Conservation (phyloP, 2,797 vertebrate genomes). For the Hydrolagus colliei region DNA sequence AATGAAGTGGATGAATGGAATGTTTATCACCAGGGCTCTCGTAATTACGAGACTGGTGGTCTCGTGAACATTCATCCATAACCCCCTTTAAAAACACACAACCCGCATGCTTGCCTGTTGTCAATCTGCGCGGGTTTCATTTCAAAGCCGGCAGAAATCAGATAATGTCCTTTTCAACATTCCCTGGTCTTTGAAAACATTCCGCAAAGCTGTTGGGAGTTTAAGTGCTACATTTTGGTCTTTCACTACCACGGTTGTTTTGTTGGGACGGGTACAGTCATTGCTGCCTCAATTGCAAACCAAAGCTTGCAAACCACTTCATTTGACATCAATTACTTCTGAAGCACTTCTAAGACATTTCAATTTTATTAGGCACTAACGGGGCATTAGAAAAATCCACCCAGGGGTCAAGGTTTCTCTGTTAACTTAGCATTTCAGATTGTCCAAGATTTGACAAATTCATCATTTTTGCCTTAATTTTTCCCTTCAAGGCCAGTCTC, state of each 20-base stretch:
- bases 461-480: no score
- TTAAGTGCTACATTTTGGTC: neutral
- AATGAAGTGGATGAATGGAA: constrained; percentile 26
- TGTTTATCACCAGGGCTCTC: constrained; percentile 14
- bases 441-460: no score
- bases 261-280: no score
- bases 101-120: constrained; percentile 4
- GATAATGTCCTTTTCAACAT: constrained; percentile 27
- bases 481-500: no score
- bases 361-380: no score
- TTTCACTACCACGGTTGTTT: neutral
- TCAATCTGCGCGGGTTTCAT: constrained; percentile 12
- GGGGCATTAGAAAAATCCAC: no score
- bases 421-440: no score
- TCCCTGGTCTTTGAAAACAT: neutral
- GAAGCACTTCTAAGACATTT: no score
- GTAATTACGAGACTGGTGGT: constrained; percentile 12
- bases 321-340: no score
- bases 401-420: no score
- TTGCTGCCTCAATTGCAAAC: no score
- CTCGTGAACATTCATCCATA: constrained; percentile 8
- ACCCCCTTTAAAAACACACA: constrained; percentile 17
- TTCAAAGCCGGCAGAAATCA: constrained; percentile 27
- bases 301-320: no score
- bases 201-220: neutral